Evolutionary conservation across 2,113 vertebrate genomes (phyloP), one percentile per base, ranked within the genome.

Genomic region (Phoxinus phoxinus): DNA sequence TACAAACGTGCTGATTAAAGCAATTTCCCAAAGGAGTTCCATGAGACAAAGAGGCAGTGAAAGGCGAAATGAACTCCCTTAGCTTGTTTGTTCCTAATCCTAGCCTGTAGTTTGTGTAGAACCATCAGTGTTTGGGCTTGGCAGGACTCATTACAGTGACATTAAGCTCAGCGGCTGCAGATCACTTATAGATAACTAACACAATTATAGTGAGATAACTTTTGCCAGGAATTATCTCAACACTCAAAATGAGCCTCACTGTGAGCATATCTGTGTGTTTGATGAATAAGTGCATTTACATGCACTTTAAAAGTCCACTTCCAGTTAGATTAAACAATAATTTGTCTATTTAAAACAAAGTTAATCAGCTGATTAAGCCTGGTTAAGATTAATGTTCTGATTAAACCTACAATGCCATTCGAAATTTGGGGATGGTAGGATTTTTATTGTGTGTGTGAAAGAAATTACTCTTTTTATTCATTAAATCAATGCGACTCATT

Each of bases 61-160:
- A 32, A 58, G 35, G 21, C 21, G 3, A 67, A 51, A 30, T 58
- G 13, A 41, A 21, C 71, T 59, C 48, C 15, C 69, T 44, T 17
- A 56, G 53, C 37, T 69, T 56, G 35, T 72, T 83, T 82, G 51
- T 72, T 35, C 48, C 74, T 77, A 58, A 88, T 83, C 84, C n/a
- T 58, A 72, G 82, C 41, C 79, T 69, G 87, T 59, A 32, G 1
- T 61, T 51, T 71, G 46, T 85, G 48, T 23, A 41, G 74, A 86
- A 89, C 65, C 85, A 73, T 85, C 61, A 78, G 86, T 63, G 84
- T 81, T 37, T 35, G 51, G 69, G 32, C 61, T 85, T 85, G 81
- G 41, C 83, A 58, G 73, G 89, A 83, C 88, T 92, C 88, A 89
- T 91, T 91, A 90, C 85, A 92, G 91, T 87, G 75, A 83, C 90